Base-by-base conservation (phyloP, 1,140 invertebrate species). In the Hydropsyche tenuis region DNA sequence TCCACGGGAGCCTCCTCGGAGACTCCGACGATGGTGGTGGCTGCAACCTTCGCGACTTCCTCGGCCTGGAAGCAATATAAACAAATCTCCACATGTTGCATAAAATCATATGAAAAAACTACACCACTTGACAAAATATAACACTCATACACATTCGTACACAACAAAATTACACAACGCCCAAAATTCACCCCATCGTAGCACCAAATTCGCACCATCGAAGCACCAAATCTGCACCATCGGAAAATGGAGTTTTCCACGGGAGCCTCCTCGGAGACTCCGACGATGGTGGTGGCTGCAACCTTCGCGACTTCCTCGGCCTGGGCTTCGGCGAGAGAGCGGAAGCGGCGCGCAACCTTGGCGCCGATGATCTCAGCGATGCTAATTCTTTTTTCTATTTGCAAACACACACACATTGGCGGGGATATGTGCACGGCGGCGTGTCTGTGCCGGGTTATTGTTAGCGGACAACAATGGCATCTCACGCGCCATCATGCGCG, bases 351-450 rank as follows among this genome's bases (percentile, higher is more conserved):
- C 56, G n/a, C 60, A 64, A 72, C 70, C 70, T 72, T 72, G 70
- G 60, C 25, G 43, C 60, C 43, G 70, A 72, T 72, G 70, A 72
- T 72, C 70, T 72, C 70, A 72, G 60, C 70, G 48, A 72, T 64
- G 70, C 60, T 63, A 72, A 63, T 72, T 72, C 51, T 70, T 65
- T 72, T 72, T 72, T 72, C 70, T 72, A 23, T 60, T 37, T 46
- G 11, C 48, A 70, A 11, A 69, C 43, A 69, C 22, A 46, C 37
- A 71, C 20, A 60, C 23, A 60, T 25, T 25, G 11, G 7, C 23
- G 25, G 9, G 25, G 9, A 60, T 6, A 25, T 60, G 25, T 6
- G 4, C 20, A 56, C 20, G 9, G 4, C 12, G 4, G 16, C 20
- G n/a, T n/a, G 30, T 37, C 30, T 37, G 30, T 37, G 30, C 30